Evolutionary conservation across 2,888 invertebrate genomes (phyloP).

Genomic region (Uropetala carovei): DNA sequence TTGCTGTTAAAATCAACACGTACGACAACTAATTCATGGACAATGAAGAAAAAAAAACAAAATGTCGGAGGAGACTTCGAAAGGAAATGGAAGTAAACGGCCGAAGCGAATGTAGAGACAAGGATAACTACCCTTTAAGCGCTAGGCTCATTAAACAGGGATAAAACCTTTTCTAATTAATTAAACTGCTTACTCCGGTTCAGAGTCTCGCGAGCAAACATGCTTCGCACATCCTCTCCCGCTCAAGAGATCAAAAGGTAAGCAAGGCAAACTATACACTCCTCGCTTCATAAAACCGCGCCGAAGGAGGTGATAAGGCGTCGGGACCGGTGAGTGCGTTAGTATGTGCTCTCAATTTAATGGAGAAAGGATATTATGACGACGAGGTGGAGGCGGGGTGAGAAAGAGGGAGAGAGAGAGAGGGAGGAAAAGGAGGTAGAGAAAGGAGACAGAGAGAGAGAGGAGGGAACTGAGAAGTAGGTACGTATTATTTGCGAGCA

Average conservation of each 20-base stretch:
- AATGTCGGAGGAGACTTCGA: background rate
- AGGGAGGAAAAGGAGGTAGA: background rate
- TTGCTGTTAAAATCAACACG: no score
- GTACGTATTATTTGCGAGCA: no score
- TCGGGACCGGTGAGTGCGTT: slow-evolving; percentile 17
- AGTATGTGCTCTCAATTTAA: slow-evolving; percentile 40
- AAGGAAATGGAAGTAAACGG: slow-evolving; percentile 2
- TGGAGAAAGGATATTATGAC: slow-evolving; percentile 56
- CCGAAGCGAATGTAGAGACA: background rate
- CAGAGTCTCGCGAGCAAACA: slow-evolving; percentile 5
- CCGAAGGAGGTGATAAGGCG: slow-evolving; percentile 41
- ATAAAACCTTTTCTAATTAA: slow-evolving; percentile 62
- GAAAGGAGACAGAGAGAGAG: background rate
- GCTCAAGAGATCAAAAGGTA: slow-evolving; percentile 53
- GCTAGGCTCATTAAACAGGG: slow-evolving; percentile 40
- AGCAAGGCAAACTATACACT: slow-evolving; percentile 11
- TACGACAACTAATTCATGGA: background rate
- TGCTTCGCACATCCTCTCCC: background rate
- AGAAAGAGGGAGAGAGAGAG: background rate
- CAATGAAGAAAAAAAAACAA: background rate
- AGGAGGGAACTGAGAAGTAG: background rate
- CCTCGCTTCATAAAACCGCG: slow-evolving; percentile 54
- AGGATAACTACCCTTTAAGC: slow-evolving; percentile 46
- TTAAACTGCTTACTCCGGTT: slow-evolving; percentile 48
- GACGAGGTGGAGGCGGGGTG: background rate